These are phyloP conservation scores for Polyodon spathula DNA, from an alignment of 2,113 vertebrate genomes.

Conservation along the genomic window DNA sequence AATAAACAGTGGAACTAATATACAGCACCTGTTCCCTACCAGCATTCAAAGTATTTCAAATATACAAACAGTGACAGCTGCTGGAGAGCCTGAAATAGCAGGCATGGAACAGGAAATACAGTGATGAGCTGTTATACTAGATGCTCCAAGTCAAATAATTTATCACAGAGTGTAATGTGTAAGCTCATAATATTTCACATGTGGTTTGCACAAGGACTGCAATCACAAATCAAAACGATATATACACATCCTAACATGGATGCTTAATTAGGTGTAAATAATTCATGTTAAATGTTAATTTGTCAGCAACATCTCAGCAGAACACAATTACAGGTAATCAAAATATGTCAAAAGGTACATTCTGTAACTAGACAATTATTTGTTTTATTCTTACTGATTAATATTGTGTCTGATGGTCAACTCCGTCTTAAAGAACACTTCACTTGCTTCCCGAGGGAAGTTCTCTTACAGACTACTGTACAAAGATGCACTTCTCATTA, in stretches of 20 bases:
- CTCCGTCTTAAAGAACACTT: too few species aligned
- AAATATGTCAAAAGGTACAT: too few species aligned
- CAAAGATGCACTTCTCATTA: too few species aligned
- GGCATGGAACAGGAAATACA: constrained; percentile 28
- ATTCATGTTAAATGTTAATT: too few species aligned
- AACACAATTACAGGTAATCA: too few species aligned
- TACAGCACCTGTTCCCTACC: constrained; percentile 52
- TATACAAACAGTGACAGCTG: constrained; percentile 56
- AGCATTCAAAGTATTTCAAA: constrained; percentile 45
- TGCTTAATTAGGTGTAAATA: too few species aligned
- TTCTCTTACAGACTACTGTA: too few species aligned
- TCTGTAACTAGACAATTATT: too few species aligned
- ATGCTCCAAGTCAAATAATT: constrained; percentile 28
- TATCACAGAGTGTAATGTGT: constrained; percentile 25
- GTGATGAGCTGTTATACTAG: constrained; percentile 21
- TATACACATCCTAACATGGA: neutral
- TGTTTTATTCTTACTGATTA: too few species aligned
- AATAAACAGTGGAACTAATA: constrained; percentile 46
- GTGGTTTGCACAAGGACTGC: constrained; percentile 23
- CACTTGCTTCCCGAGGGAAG: too few species aligned
- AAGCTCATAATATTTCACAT: constrained; percentile 37
- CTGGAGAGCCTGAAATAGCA: constrained; percentile 40
- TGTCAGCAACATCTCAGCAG: too few species aligned
- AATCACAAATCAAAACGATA: neutral
- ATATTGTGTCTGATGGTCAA: too few species aligned